Conservation (phyloP, 1,140 invertebrate genomes). For the Gryon sp. region DNA sequence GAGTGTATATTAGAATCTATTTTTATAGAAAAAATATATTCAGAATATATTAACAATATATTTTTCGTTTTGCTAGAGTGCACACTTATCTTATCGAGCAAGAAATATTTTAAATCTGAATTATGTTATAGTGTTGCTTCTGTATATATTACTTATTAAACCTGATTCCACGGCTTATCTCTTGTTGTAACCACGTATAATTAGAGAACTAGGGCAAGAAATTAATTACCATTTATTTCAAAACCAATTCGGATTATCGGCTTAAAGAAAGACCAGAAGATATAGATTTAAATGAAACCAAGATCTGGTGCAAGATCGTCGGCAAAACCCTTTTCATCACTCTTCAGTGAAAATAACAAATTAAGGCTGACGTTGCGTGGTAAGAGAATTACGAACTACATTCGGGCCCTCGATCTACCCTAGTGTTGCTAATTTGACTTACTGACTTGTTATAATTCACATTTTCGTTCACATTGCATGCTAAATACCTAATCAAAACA, state of each 20-base stretch:
- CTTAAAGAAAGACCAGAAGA: slow-evolving; percentile 13
- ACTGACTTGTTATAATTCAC: slow-evolving; percentile 5
- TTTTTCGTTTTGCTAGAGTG: too few relatives aligned
- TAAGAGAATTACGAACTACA: slow-evolving; percentile 9
- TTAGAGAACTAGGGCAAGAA: slow-evolving; percentile 29
- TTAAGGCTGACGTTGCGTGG: not conserved
- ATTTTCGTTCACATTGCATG: not conserved
- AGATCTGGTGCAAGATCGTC: not conserved
- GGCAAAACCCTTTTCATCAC: slow-evolving; percentile 3
- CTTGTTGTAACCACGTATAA: slow-evolving; percentile 22
- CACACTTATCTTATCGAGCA: not conserved
- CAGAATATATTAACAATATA: too few relatives aligned
- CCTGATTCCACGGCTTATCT: slow-evolving; percentile 14
- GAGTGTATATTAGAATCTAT: too few relatives aligned
- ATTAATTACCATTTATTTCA: slow-evolving; percentile 46
- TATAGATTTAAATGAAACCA: slow-evolving; percentile 10
- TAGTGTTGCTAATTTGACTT: not conserved
- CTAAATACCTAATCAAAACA: slow-evolving; percentile 24
- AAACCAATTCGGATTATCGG: slow-evolving; percentile 30
- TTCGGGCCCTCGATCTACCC: not conserved
- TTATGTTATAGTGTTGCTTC: not conserved
- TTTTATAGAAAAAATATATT: too few relatives aligned
- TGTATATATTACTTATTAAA: slow-evolving; percentile 35
- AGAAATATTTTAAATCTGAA: not conserved
- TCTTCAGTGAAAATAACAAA: not conserved